Evolutionary conservation across 1,140 invertebrate species (phyloP).

Genomic region (Penaeus chinensis): DNA sequence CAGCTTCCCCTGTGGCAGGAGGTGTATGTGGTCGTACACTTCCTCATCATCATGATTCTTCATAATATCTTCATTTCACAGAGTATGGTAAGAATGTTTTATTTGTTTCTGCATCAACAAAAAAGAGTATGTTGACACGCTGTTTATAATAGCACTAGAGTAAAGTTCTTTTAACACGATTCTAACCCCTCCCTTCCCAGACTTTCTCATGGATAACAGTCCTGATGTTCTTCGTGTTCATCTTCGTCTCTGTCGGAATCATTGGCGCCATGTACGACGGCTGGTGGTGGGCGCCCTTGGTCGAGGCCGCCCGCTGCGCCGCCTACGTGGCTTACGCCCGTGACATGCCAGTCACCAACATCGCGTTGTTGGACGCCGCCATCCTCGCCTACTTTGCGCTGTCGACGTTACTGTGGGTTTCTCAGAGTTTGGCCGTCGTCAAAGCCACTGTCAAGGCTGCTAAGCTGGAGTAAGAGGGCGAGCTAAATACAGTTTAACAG

Average conservation of each 20-base stretch:
- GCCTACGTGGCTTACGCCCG: conserved; percentile 52
- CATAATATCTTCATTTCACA: conserved; percentile 37
- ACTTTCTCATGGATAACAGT: conserved; percentile 29
- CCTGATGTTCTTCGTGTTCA: conserved; percentile 31
- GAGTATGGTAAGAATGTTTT: background rate
- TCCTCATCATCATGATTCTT: conserved; percentile 72
- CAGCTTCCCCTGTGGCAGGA: conserved; percentile 77
- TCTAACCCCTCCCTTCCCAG: background rate
- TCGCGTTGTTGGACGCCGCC: background rate
- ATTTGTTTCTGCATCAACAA: background rate
- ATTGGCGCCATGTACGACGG: conserved; percentile 56
- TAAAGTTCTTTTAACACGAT: no score
- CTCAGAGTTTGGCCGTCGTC: conserved; percentile 37
- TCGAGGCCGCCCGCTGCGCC: conserved; percentile 46
- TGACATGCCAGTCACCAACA: background rate
- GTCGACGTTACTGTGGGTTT: conserved; percentile 45
- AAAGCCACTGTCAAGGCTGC: conserved; percentile 20
- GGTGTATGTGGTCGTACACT: conserved; percentile 78
- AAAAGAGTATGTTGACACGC: background rate
- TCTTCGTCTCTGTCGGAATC: conserved; percentile 38
- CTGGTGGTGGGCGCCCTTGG: conserved; percentile 54
- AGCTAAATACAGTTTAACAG: no score
- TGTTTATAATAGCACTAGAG: no score
- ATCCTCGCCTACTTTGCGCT: conserved; percentile 39
- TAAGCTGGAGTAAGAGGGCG: conserved; percentile 32